Base-by-base conservation (phyloP, 1,140 invertebrate species). In the Diachasmimorpha longicaudata region DNA sequence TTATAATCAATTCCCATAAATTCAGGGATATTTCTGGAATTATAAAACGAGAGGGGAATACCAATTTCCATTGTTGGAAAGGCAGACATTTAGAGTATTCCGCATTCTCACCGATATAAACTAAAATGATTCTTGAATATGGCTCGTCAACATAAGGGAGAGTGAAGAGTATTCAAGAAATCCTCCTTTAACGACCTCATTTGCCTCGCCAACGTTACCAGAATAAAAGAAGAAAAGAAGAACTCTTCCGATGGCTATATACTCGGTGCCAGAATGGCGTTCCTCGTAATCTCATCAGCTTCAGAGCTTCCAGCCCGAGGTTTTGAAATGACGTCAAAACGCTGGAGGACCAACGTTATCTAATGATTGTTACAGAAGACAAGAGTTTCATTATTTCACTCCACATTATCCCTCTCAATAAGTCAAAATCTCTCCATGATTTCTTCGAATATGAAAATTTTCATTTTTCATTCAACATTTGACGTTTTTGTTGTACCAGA, bases 161-260 rank as follows among this genome's bases (percentile, higher is more conserved):
- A 63, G 58, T 31, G 52, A 63, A 63, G 58, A 76, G 77, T 80
- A 79, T 82, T 80, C 72, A 77, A 78, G 76, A 80, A 82, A 83
- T 82, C 81, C 78, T 79, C 63, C 81, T 82, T 81, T 85, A 84
- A 85, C 84, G 81, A 85, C 78, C 81, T 84, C 84, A 85, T 85
- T 85, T 83, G 82, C 81, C 79, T 79, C 74, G 81, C 79, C 79
- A 79, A 81, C 80, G 75, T 80, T 79, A 78, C 78, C 80, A 72
- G 79, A 79, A 78, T 78, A 80, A 80, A 80, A 80, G 73, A 70
- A 79, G 14, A 72, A 55, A 80, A 21, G 78, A 75, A 10, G 39
- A 74, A 74, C 72, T 46, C 55, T 70, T 52, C 16, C n/a, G 44
- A 63, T 70, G 36, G 76, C 42, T 48, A 46, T 21, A 39, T 14